Evolutionary conservation across 2,797 vertebrate species (phyloP).

Genomic region (Mus minutoides): DNA sequence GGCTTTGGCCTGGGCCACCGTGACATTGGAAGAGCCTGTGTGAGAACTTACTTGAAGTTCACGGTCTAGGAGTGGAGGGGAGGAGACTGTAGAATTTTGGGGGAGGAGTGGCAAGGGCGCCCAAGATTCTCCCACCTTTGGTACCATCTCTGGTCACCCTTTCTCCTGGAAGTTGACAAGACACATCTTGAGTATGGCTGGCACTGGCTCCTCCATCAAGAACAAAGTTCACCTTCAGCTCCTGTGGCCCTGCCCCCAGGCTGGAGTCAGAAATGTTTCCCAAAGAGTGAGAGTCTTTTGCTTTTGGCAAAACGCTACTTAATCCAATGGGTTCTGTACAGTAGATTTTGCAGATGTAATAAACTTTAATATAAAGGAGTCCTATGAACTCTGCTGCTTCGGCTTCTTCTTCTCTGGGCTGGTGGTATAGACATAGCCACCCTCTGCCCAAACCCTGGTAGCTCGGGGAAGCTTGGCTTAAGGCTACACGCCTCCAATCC

Average conservation of each 20-base stretch:
- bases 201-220: neutral
- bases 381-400: constrained; percentile 45
- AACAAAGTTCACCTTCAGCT: constrained; percentile 44
- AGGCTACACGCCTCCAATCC: neutral
- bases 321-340: constrained; percentile 84
- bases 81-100: neutral
- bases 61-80: neutral
- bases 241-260: constrained; percentile 33
- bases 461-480: neutral
- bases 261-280: constrained; percentile 67
- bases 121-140: neutral
- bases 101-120: no score
- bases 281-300: constrained; percentile 81
- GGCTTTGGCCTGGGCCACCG: neutral
- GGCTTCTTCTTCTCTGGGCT: constrained; percentile 41
- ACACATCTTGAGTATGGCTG: neutral
- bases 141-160: neutral
- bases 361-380: constrained; percentile 82
- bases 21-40: neutral
- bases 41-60: neutral
- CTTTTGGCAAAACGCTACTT: constrained; percentile 83
- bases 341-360: constrained; percentile 78
- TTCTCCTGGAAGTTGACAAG: constrained; percentile 22
- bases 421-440: neutral
- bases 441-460: neutral